Base-by-base conservation (phyloP, 2,888 invertebrate species). In the Suillia variegata region DNA sequence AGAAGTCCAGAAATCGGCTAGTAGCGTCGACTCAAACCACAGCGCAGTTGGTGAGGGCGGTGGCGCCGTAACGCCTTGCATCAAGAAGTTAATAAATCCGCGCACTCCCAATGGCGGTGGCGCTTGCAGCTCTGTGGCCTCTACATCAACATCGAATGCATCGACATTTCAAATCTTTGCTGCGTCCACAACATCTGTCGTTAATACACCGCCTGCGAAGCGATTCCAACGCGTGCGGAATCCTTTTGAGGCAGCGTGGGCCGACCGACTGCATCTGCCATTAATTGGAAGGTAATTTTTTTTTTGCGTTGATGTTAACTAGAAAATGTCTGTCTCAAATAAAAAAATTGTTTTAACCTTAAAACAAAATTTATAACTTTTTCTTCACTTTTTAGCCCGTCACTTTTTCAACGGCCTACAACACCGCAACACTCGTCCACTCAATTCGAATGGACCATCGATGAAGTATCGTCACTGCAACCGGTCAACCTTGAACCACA, bases 371-470 rank as follows among this genome's bases (percentile, higher is more conserved):
- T n/a, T n/a, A n/a, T n/a, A n/a, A n/a, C n/a, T n/a, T n/a, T n/a
- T n/a, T n/a, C n/a, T n/a, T n/a, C n/a, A n/a, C n/a, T n/a, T n/a
- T n/a, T n/a, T 26, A 82, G 82, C 58, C 82, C 82, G 1, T 81
- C 81, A 2, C 64, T 82, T 2, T 82, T 82, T 63, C 78, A 80
- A 59, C 74, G 73, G 0, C 72, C 80, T 1, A 67, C 67, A 1
- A 78, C 82, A 1, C 80, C 81, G 0, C 79, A 80, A 59, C 62
- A 78, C 17, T 74, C 75, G 5, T 80, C 80, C n/a, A 78, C 81
- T n/a, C 84, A 83, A 58, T 88, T 88, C 70, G 82, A 84, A 58
- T 89, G 89, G 89, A 87, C 85, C n/a, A 87, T 89, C 49, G 88
- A 89, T 34, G 87, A 89, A 65, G 83, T 89, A n/a, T 87, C 89